Evolutionary conservation across 2,797 vertebrate species (phyloP).

Genomic region (Knipowitschia caucasica): DNA sequence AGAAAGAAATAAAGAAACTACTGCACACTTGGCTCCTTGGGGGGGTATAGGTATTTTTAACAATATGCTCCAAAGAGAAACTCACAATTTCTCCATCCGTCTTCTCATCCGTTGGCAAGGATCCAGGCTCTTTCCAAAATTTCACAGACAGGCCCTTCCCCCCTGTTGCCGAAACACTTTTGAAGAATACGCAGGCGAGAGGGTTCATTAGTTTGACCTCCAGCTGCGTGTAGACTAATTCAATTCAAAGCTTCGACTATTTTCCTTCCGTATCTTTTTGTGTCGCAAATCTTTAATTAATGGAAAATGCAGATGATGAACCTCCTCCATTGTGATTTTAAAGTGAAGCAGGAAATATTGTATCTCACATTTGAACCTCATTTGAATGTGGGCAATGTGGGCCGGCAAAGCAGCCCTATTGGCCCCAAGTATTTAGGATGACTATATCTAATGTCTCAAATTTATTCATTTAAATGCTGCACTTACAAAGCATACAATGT

Average conservation of each 20-base stretch:
- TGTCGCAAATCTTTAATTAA: neutral
- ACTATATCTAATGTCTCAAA: neutral
- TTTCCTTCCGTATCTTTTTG: neutral
- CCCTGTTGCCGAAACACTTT: slow-evolving; percentile 19
- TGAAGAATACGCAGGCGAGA: slow-evolving; percentile 37
- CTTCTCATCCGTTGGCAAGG: slow-evolving; percentile 56
- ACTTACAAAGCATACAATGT: neutral
- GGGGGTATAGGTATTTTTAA: slow-evolving; percentile 67
- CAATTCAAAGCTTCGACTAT: neutral
- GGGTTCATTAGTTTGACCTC: slow-evolving; percentile 72
- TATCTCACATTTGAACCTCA: neutral
- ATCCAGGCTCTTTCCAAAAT: slow-evolving; percentile 61
- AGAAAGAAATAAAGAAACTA: slow-evolving; percentile 6
- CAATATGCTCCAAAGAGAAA: slow-evolving; percentile 48
- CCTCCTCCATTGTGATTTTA: neutral
- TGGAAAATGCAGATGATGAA: neutral
- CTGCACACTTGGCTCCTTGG: slow-evolving; percentile 45
- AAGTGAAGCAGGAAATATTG: neutral
- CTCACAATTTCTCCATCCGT: slow-evolving; percentile 50
- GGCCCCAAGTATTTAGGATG: neutral
- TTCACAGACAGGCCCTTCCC: slow-evolving; percentile 48
- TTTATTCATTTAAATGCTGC: neutral
- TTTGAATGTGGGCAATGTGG: neutral
- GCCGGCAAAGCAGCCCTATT: neutral
- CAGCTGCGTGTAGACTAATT: slow-evolving; percentile 6